phyloP scores from a whole-genome alignment of 1,140 invertebrate genomes.

The Drepana arcuata region DNA sequence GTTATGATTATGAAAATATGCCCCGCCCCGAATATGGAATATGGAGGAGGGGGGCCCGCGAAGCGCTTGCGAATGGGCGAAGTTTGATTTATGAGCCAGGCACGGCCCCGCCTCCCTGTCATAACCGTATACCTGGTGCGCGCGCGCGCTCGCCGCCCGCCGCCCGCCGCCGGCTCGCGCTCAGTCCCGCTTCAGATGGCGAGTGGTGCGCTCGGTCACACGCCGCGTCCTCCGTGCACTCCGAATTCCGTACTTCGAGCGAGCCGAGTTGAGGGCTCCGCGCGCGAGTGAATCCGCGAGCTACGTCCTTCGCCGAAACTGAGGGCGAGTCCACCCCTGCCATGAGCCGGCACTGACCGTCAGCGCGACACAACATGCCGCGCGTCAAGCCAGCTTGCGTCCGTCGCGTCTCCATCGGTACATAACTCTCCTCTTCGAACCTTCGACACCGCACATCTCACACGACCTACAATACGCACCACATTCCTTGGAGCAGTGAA shows the following conservation, averaged over 20 bases:
- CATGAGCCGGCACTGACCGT: constrained; percentile 45
- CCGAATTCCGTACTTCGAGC: constrained; percentile 30
- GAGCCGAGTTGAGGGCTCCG: constrained; percentile 35
- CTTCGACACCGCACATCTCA: constrained; percentile 26
- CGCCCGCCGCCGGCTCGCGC: constrained; percentile 48
- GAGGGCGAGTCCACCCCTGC: too few species aligned
- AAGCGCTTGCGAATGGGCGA: constrained; percentile 67
- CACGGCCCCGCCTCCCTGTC: constrained; percentile 67
- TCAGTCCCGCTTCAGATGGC: constrained; percentile 68
- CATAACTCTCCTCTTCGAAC: constrained; percentile 30
- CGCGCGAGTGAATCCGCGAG: constrained; percentile 34
- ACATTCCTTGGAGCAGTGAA: constrained; percentile 21
- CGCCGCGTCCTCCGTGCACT: constrained; percentile 32
- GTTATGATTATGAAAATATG: constrained; percentile 74
- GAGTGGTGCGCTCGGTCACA: constrained; percentile 44
- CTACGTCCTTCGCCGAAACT: constrained; percentile 14
- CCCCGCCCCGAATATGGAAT: constrained; percentile 72
- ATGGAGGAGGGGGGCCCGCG: constrained; percentile 55
- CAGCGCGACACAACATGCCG: constrained; percentile 53
- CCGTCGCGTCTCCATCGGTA: constrained; percentile 69
- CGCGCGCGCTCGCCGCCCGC: constrained; percentile 48
- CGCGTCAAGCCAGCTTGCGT: constrained; percentile 67
- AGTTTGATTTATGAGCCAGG: constrained; percentile 72
- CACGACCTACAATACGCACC: constrained; percentile 13
- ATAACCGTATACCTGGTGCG: constrained; percentile 66